Percentiles rank a stretch among this genome's conserved stretches.
These are phyloP conservation scores for Hyposoter dolosus DNA, from an alignment of 2,888 invertebrate genomes.

Conservation along the genomic window DNA sequence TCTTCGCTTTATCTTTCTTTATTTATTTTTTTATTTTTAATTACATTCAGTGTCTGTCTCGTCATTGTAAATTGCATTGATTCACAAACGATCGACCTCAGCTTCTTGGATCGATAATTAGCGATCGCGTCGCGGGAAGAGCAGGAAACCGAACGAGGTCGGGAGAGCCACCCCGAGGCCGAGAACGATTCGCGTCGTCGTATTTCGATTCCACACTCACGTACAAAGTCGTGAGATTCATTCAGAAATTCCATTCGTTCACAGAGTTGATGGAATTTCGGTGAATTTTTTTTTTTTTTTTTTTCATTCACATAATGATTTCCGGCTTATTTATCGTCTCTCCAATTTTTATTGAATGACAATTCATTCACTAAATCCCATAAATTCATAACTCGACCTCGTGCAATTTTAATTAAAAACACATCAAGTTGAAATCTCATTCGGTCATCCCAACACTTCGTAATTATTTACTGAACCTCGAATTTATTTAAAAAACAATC, in stretches of 20 bases:
- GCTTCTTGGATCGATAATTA: slow-evolving; percentile 61
- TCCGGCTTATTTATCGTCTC: background rate
- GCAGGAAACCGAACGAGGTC: slow-evolving; percentile 65
- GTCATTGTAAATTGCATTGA: slow-evolving; percentile 44
- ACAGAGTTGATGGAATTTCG: background rate
- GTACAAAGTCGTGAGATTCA: slow-evolving; percentile 34
- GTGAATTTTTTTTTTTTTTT: background rate
- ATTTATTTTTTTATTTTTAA: slow-evolving; percentile 5
- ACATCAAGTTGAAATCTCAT: background rate
- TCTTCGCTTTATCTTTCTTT: background rate
- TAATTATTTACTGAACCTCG: background rate
- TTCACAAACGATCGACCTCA: slow-evolving; percentile 49
- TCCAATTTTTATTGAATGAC: no score
- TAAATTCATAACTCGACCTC: background rate
- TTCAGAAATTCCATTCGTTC: slow-evolving; percentile 23
- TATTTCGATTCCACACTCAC: slow-evolving; percentile 25
- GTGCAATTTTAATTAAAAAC: background rate
- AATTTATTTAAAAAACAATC: background rate
- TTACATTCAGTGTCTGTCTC: slow-evolving; percentile 31
- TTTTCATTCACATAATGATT: background rate
- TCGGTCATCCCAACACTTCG: background rate
- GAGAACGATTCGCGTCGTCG: slow-evolving; percentile 19
- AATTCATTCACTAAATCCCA: background rate
- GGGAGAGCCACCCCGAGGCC: slow-evolving; percentile 49
- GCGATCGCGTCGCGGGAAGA: slow-evolving; percentile 55